These are phyloP conservation scores for Trachemys scripta DNA, from an alignment of 2,113 vertebrate genomes.

Conservation along the genomic window DNA sequence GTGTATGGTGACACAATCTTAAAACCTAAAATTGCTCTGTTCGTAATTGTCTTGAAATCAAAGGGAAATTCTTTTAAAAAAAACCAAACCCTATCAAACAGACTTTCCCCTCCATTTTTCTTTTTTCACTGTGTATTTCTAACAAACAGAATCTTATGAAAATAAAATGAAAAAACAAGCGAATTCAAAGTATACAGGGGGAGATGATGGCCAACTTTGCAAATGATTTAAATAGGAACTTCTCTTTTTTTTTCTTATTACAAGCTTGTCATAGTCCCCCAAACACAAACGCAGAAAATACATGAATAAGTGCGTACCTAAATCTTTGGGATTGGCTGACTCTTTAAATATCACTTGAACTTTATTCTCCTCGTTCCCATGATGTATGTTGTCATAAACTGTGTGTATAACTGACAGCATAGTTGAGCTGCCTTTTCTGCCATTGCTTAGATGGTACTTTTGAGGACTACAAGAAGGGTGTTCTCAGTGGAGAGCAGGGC, in stretches of 20 bases:
- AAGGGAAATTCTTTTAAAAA: conserved; percentile 3
- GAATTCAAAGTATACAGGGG: neutral
- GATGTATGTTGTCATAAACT: neutral
- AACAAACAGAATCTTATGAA: neutral
- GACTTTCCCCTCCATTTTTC: neutral
- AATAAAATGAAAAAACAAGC: neutral
- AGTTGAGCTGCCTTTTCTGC: neutral
- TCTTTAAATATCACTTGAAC: neutral
- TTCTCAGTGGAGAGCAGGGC: too few relatives aligned
- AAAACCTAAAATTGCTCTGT: conserved; percentile 17
- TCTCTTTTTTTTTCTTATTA: neutral
- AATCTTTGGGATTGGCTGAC: neutral
- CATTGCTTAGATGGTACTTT: neutral
- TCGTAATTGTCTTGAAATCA: conserved; percentile 1
- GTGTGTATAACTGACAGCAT: neutral
- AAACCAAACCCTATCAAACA: neutral
- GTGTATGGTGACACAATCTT: conserved; percentile 45
- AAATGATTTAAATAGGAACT: neutral
- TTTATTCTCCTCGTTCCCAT: neutral
- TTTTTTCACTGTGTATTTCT: neutral
- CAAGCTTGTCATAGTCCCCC: neutral
- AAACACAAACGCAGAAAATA: neutral
- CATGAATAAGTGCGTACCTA: neutral
- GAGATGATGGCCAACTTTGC: neutral
- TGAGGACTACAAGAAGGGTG: neutral